phyloP scores from a whole-genome alignment of 2,888 invertebrate species.

The Crocallis elinguaria region DNA sequence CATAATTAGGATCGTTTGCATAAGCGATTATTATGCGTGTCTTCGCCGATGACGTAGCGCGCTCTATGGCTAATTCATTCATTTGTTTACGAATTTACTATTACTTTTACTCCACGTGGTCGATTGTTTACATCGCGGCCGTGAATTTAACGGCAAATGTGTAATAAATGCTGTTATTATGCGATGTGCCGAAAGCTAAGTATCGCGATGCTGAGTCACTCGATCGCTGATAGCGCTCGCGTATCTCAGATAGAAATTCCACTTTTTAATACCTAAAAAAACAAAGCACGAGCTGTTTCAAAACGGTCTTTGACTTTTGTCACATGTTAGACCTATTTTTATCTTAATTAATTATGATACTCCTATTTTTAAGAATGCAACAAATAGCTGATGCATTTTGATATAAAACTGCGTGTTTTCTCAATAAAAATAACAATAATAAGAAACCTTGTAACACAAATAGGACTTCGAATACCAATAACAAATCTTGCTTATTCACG shows the following conservation, averaged over 20 bases:
- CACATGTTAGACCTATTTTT: neutral
- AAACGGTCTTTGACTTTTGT: neutral
- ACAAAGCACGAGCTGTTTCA: constrained; percentile 2
- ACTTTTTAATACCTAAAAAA: constrained; percentile 15
- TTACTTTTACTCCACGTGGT: constrained; percentile 78
- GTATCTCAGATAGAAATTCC: constrained; percentile 31
- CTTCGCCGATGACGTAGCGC: constrained; percentile 72
- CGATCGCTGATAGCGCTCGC: constrained; percentile 42
- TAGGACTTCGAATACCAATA: neutral
- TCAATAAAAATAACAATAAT: neutral
- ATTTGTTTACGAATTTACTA: constrained; percentile 78
- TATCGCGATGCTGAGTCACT: constrained; percentile 43
- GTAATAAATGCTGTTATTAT: constrained; percentile 70
- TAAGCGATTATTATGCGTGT: constrained; percentile 82
- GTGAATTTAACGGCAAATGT: constrained; percentile 66
- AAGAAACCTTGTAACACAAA: neutral
- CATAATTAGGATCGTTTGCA: constrained; percentile 82
- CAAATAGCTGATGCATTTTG: no score
- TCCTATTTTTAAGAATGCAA: neutral
- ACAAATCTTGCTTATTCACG: constrained; percentile 22
- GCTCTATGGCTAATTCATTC: constrained; percentile 78
- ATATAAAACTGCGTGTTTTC: neutral
- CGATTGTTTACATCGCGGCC: constrained; percentile 69
- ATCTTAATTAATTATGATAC: neutral
- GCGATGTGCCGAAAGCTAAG: constrained; percentile 45